Evolutionary conservation across 2,888 invertebrate species (phyloP), one percentile per base, ranked within the genome.

Genomic region (Dicycla oo): DNA sequence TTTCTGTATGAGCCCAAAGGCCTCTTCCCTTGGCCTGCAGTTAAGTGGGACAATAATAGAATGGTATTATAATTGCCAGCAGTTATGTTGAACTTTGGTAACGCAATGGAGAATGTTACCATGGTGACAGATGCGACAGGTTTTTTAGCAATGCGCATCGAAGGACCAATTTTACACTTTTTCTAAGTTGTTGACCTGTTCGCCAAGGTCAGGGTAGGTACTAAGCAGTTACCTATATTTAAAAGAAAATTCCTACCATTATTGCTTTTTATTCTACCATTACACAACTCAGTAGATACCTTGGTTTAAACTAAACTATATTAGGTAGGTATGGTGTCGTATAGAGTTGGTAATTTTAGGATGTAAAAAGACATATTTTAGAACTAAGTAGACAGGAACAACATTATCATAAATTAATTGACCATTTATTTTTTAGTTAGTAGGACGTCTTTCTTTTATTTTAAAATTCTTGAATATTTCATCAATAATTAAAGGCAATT

Each of bases 151-250:
- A 34, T 49, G 23, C 23, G 72, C 2, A 64, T 68, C 49, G 15
- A 81, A 77, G 51, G 66, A 81, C 47, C 60, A 61, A 23, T 40
- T 58, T 53, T n/a, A 30, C 6, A 6, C 11, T 45, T 40, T 78
- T 30, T 23, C 20, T 26, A 26, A 34, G 38, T 30, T 38, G 20
- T 49, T 51, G 20, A n/a, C n/a, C n/a, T n/a, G n/a, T n/a, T n/a
- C 20, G 18, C 26, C 73, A 45, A 51, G 56, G 69, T 67, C 45
- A 51, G 40, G 20, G 53, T 38, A 40, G 23, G 18, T 11, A 49
- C 34, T 3, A 11, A 15, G 6, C 5, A n/a, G 4, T 18, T 40
- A n/a, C n/a, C n/a, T n/a, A 20, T 15, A 40, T 11, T 4, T 54
- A 6, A 60, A 26, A 30, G 4, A 15, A 63, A 64, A n/a, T n/a